Evolutionary conservation across 2,888 invertebrate genomes (phyloP), one percentile per base, ranked within the genome.

Genomic region (Andricus quercusramuli): DNA sequence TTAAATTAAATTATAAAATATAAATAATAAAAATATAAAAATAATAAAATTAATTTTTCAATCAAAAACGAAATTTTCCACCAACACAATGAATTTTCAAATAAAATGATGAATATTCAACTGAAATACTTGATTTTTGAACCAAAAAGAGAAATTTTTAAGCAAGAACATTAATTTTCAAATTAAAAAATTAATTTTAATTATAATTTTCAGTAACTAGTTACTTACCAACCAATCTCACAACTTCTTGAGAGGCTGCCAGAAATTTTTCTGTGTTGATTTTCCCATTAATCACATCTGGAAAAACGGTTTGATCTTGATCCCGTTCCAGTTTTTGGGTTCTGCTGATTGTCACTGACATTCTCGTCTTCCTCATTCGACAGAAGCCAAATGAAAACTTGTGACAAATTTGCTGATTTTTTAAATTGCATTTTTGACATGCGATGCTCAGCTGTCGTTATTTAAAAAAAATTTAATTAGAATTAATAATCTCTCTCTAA

Each of bases 251-350:
- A 62, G 95, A 93, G 70, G 96, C 95, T 83, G 93, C 93, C 80
- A 96, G 91, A 93, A 96, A 96, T 83, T 93, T 88, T 82, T 92
- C 92, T 20, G 95, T 94, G 87, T 94, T 94, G 86, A 96, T 94
- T 93, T 94, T 94, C 67, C 94, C 94, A 86, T 94, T 90, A 65
- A 93, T 89, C 82, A 94, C 90, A 47, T 93, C 90, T 41, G 95
- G 95, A 92, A 96, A 96, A 74, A 51, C 66, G 25, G 82, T 80
- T 22, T 41, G 44, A 47, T 65, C 15, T 17, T 47, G n/a, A 47
- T 68, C 20, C 59, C 9, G 32, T 37, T 67, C 56, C 15, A n/a
- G 78, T 51, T 44, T 20, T 65, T 22, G 37, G 56, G 68, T 41
- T 44, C 41, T 78, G 9, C 41, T 17, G 56, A 59, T 70, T 78